Percentiles rank a stretch among this genome's conserved stretches.
phyloP scores from a whole-genome alignment of 92 coral and sea anemone species.

The Siderastrea radians region DNA sequence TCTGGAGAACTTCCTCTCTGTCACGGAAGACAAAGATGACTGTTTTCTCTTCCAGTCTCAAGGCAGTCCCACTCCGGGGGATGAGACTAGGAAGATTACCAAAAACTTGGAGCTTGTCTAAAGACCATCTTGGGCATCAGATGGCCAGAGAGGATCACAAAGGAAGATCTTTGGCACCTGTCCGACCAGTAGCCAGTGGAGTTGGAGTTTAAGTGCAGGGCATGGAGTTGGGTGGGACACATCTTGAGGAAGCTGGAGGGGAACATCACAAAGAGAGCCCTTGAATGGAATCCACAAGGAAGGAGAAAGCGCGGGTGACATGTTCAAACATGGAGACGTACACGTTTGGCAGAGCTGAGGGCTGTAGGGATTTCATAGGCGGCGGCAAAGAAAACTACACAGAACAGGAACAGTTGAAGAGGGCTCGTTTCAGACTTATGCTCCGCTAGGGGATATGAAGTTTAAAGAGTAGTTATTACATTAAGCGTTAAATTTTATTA shows the following conservation, averaged over 20 bases:
- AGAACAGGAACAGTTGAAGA: no score
- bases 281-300: neutral
- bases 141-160: no score
- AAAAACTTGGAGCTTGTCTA: neutral
- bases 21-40: slow-evolving; percentile 28
- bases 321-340: neutral
- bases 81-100: neutral
- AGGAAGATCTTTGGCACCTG: no score
- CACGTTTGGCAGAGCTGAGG: neutral
- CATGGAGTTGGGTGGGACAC: neutral
- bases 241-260: neutral
- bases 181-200: no score
- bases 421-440: no score
- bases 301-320: neutral
- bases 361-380: no score
- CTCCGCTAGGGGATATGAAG: no score
- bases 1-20: slow-evolving; percentile 27
- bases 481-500: no score
- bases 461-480: no score
- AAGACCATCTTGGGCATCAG: no score
- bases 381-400: no score
- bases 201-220: neutral
- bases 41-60: slow-evolving; percentile 25
- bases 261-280: neutral
- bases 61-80: slow-evolving; percentile 5